phyloP scores from a whole-genome alignment of 2,113 vertebrate genomes.

The Aegithalos caudatus region DNA sequence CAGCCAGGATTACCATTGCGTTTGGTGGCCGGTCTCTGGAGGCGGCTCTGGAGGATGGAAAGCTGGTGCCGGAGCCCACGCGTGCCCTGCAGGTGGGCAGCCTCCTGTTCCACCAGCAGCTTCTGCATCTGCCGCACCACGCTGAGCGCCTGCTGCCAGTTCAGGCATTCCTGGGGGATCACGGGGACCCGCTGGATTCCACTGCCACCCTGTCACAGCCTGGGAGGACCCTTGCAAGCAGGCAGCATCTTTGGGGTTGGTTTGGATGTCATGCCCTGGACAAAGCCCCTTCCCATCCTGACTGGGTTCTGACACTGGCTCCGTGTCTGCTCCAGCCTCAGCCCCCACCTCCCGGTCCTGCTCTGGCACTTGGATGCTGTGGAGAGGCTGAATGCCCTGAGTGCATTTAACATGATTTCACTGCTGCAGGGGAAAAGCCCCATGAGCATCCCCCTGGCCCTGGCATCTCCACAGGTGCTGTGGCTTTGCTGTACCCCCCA shows the following conservation, averaged over 20 bases:
- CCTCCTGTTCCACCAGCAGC: constrained; percentile 80
- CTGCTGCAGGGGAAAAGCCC: not conserved
- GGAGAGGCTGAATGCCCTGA: not conserved
- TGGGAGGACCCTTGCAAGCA: not conserved
- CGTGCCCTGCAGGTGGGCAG: constrained; percentile 73
- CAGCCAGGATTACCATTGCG: constrained; percentile 61
- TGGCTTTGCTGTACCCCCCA: rapidly evolving
- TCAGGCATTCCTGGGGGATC: constrained; percentile 74
- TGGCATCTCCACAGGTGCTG: rapidly evolving
- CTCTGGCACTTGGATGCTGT: not conserved
- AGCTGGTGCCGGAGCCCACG: constrained; percentile 81
- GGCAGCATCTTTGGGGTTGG: not conserved
- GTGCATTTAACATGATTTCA: not conserved
- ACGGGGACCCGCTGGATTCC: rapidly evolving
- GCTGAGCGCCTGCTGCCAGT: constrained; percentile 71
- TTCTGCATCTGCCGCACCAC: constrained; percentile 82
- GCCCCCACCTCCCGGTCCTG: rapidly evolving
- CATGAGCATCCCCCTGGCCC: rapidly evolving
- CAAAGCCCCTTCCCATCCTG: not conserved
- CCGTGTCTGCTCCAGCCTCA: not conserved
- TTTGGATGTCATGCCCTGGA: not conserved
- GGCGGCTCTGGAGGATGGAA: constrained; percentile 71
- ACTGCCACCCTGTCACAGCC: not conserved
- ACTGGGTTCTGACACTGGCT: not conserved
- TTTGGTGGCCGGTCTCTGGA: constrained; percentile 57